Evolutionary conservation across 2,888 invertebrate genomes (phyloP).

Genomic region (Vannuccia rotundouncinata): DNA sequence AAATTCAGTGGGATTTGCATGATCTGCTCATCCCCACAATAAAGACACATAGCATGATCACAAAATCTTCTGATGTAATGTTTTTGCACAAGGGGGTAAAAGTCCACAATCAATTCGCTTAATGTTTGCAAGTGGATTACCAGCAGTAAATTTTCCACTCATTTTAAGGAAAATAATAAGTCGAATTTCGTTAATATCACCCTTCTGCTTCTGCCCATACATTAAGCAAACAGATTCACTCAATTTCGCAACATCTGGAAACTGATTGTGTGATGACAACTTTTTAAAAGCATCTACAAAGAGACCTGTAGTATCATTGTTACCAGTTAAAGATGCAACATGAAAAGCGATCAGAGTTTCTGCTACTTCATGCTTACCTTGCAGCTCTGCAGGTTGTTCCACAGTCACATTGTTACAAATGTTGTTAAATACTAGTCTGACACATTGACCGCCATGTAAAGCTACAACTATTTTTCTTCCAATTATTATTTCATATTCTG

Average conservation of each 20-base stretch:
- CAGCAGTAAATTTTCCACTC: constrained; percentile 15
- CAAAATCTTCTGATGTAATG: constrained; percentile 20
- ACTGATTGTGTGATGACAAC: not conserved
- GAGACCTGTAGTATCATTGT: constrained; percentile 3
- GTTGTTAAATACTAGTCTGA: not conserved
- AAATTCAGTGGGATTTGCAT: not conserved
- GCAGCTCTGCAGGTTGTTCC: constrained; percentile 18
- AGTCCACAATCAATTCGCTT: constrained; percentile 9
- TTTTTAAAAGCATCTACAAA: constrained; percentile 7
- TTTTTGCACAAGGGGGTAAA: not conserved
- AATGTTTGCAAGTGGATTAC: not conserved
- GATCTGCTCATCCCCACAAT: constrained; percentile 18
- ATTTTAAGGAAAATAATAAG: constrained; percentile 13
- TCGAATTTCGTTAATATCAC: not conserved
- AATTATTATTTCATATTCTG: not conserved
- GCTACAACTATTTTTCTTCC: not conserved
- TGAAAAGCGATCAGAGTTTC: not conserved
- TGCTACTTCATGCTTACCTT: constrained; percentile 2
- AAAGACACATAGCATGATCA: constrained; percentile 5
- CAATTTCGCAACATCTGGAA: not conserved
- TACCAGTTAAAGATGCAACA: not conserved
- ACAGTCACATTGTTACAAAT: constrained; percentile 2
- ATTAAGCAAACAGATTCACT: not conserved
- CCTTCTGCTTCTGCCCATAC: constrained; percentile 4
- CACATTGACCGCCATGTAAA: constrained; percentile 20